These are phyloP conservation scores for Thalassophryne amazonica DNA, from an alignment of 2,797 vertebrate species.

Conservation along the genomic window DNA sequence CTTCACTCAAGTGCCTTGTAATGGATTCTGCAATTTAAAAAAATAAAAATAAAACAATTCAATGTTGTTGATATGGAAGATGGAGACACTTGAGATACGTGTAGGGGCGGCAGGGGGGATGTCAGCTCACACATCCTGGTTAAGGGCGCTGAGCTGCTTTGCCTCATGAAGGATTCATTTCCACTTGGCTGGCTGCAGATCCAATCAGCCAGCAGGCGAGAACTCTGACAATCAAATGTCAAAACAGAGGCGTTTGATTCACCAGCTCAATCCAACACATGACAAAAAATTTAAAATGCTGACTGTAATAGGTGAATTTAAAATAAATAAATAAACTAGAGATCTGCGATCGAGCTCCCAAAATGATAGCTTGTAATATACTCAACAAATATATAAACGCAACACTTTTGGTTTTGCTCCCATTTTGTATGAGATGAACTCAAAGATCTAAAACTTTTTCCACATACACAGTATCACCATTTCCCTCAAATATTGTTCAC, in stretches of 20 bases:
- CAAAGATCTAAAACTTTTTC: too few species aligned
- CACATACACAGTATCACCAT: too few species aligned
- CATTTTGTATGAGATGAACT: too few species aligned
- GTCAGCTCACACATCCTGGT: slow-evolving; percentile 9
- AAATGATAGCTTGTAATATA: too few species aligned
- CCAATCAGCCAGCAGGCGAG: slow-evolving; percentile 42
- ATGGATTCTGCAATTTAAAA: slow-evolving; percentile 7
- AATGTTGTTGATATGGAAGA: background rate
- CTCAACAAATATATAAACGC: too few species aligned
- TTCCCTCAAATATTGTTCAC: too few species aligned
- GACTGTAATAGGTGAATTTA: too few species aligned
- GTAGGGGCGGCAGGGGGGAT: slow-evolving; percentile 9
- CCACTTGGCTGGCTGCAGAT: slow-evolving; percentile 38
- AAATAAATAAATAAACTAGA: too few species aligned
- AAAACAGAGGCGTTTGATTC: slow-evolving; percentile 32
- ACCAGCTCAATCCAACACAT: slow-evolving; percentile 7
- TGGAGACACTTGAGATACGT: slow-evolving; percentile 17
- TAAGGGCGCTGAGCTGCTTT: slow-evolving; percentile 16
- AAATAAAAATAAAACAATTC: slow-evolving; percentile 10
- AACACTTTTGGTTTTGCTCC: too few species aligned
- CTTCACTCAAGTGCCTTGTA: background rate
- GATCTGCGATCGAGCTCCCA: too few species aligned
- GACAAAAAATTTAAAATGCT: background rate
- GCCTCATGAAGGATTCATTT: slow-evolving; percentile 55
- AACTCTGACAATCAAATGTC: slow-evolving; percentile 45